phyloP scores from a whole-genome alignment of 2,113 vertebrate species.

The Caretta caretta region DNA sequence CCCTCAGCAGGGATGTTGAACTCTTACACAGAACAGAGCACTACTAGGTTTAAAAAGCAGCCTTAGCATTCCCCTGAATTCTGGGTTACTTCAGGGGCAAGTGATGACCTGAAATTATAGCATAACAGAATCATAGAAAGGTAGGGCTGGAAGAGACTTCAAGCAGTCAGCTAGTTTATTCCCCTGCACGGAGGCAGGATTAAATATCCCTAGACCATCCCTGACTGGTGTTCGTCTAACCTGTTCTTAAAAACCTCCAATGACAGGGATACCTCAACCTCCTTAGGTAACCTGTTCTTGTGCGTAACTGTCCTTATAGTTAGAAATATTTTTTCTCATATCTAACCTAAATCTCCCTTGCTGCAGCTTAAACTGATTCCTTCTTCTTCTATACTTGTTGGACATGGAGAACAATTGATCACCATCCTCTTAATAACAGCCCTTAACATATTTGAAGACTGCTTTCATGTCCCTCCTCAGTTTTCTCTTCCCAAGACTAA shows the following conservation, averaged over 20 bases:
- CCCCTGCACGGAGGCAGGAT: too few relatives aligned
- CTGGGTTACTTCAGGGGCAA: accelerated
- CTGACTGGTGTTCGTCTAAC: too few relatives aligned
- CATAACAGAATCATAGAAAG: too few relatives aligned
- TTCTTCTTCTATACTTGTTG: not conserved
- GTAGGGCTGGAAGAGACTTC: too few relatives aligned
- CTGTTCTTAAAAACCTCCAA: too few relatives aligned
- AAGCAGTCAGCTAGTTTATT: too few relatives aligned
- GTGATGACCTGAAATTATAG: too few relatives aligned
- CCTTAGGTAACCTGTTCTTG: not conserved
- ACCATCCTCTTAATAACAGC: not conserved
- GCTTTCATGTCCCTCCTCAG: too few relatives aligned
- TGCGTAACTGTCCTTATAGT: not conserved
- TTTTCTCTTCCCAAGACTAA: not conserved
- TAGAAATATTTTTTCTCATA: not conserved
- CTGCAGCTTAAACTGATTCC: not conserved
- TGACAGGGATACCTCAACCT: too few relatives aligned
- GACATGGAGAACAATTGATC: not conserved
- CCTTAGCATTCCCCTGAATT: accelerated
- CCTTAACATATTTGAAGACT: not conserved
- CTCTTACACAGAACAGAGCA: not conserved
- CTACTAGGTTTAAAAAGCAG: not conserved
- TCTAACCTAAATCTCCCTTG: not conserved
- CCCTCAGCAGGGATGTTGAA: not conserved
- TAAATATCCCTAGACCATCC: too few relatives aligned